Evolutionary conservation across 1,140 invertebrate species (phyloP).

Genomic region (Ridgeia piscesae): DNA sequence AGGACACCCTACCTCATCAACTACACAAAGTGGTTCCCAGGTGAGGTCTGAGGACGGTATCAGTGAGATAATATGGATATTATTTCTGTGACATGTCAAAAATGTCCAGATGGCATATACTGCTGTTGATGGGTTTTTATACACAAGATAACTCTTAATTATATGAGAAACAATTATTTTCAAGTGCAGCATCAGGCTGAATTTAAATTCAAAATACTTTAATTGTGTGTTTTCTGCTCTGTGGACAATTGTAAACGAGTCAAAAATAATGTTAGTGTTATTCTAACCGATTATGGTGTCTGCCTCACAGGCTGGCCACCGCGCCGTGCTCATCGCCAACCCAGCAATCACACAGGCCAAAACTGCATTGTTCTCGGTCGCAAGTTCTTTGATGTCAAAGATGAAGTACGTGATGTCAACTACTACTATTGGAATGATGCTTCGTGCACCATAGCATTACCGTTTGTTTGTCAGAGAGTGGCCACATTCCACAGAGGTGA

Average conservation of each 20-base stretch:
- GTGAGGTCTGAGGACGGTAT: constrained; percentile 34
- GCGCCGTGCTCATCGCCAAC: neutral
- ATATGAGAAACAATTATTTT: no score
- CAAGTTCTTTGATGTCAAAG: constrained; percentile 17
- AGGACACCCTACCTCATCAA: constrained; percentile 49
- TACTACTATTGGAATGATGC: constrained; percentile 65
- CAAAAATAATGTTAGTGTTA: no score
- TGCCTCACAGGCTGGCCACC: neutral
- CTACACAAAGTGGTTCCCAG: constrained; percentile 59
- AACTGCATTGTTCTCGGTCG: constrained; percentile 21
- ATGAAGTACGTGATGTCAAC: constrained; percentile 43
- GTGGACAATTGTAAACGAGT: no score
- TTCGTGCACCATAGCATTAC: constrained; percentile 58
- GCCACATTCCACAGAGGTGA: constrained; percentile 40
- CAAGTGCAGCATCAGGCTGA: no score
- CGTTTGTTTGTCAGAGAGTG: constrained; percentile 61
- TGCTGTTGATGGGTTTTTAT: no score
- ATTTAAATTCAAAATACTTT: no score
- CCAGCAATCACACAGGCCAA: neutral
- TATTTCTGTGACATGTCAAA: no score
- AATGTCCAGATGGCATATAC: no score
- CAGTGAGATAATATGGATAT: neutral
- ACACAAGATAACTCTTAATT: no score
- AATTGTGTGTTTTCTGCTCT: no score
- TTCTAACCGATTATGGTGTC: neutral